Evolutionary conservation across 2,888 invertebrate genomes (phyloP), one percentile per base, ranked within the genome.

Genomic region (Perdita meconis): DNA sequence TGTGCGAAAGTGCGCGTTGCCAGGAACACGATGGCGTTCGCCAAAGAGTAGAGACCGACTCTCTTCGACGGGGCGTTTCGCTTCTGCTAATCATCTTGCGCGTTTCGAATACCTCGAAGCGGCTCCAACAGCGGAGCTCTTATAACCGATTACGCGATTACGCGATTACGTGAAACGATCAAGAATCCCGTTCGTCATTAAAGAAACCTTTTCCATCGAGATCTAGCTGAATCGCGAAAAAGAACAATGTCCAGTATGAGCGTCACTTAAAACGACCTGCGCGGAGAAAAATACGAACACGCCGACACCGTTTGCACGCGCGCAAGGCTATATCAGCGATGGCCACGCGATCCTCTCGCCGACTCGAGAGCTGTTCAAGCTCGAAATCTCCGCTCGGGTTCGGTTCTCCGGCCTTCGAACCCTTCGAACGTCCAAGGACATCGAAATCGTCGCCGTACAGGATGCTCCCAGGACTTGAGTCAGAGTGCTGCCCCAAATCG

Each of bases 201-300:
- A 47, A 10, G 22, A 19, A 10, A 10, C 47, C 3, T 16, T 47
- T 47, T 12, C 22, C 19, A 47, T 19, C 10, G 1, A 10, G 19
- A 47, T 19, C 3, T 19, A 3, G 10, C 47, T 10, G 16, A 40
- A 40, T 26, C 26, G n/a, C 16, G 12, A 44, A 26, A 42, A 22
- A 16, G n/a, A 30, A 4, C 22, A n/a, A n/a, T n/a, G 3, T 34
- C 34, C 78, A 60, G 69, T 74, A 75, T 78, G 75, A 78, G 61
- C 30, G 69, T 30, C 64, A 61, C 78, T 75, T 69, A 66, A 78
- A 12, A 40, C 61, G 72, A 72, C 38, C 74, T n/a, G 55, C 19
- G 13, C 60, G 44, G 38, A 34, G 66, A 75, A 75, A 69, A 64
- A 66, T 69, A 30, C 55, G 5, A 13, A 51, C 60, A 42, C 47